A percentile compares a stretch with the other conserved stretches of the same genome.
These are phyloP conservation scores for Scaptomyza caliginosa DNA, from an alignment of 2,888 invertebrate species.

Conservation along the genomic window DNA sequence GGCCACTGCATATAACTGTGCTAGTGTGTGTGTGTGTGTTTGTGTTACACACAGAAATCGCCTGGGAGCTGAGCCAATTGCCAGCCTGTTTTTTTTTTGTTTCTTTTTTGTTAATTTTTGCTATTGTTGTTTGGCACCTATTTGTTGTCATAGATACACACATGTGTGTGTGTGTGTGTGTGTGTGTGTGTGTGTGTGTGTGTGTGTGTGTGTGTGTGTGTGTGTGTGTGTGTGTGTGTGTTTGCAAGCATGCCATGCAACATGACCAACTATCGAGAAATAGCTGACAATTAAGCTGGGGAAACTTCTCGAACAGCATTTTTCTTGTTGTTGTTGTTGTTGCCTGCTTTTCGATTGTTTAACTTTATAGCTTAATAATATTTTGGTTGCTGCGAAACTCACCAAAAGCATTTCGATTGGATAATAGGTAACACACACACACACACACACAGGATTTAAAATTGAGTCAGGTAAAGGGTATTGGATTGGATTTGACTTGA, in stretches of 20 bases:
- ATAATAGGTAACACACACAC: neutral
- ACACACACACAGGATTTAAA: neutral
- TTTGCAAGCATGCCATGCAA: conserved; percentile 5
- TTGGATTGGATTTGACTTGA: no score
- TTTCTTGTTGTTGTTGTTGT: neutral
- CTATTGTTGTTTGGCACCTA: conserved; percentile 48
- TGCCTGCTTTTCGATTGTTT: no score
- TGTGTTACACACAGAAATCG: conserved; percentile 29
- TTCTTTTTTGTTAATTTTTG: no score
- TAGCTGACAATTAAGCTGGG: neutral
- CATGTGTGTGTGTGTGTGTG: no score
- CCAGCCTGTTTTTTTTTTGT: conserved; percentile 16
- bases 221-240: no score
- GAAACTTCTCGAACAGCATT: conserved; percentile 4
- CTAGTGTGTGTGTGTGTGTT: conserved; percentile 3
- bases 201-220: no score
- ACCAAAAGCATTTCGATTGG: neutral
- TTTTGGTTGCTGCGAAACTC: neutral
- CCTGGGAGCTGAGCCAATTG: conserved; percentile 48
- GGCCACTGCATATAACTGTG: conserved; percentile 2
- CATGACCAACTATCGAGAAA: conserved; percentile 5
- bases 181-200: no score
- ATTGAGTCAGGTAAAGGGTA: no score
- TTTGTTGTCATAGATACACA: conserved; percentile 50
- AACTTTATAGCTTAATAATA: neutral